Evolutionary conservation across 2,113 vertebrate species (phyloP).

Genomic region (Hippopotamus amphibius): DNA sequence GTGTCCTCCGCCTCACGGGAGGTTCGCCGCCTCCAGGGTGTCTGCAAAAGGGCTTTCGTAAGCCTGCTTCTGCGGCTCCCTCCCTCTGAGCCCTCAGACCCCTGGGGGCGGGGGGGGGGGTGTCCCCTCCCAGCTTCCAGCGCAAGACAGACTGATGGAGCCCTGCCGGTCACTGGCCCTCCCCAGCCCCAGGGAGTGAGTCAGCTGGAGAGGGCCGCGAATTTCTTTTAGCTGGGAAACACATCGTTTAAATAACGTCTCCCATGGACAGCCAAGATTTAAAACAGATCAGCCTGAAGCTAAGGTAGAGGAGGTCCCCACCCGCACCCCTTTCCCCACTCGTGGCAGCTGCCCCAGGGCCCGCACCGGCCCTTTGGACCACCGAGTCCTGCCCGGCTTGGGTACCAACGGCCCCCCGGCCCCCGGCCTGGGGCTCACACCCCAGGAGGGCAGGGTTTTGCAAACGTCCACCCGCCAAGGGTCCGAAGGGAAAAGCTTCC

Average conservation of each 20-base stretch:
- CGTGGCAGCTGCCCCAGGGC: rapidly evolving
- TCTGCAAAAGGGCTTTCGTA: not conserved
- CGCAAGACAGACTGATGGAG: not conserved
- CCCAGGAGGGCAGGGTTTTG: not conserved
- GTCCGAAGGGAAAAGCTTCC: not conserved
- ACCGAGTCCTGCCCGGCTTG: not conserved
- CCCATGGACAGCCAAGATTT: not conserved
- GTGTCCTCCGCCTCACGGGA: not conserved
- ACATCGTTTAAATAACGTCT: not conserved
- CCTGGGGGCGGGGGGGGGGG: too few species aligned
- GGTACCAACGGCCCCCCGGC: not conserved
- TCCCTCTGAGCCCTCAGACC: not conserved
- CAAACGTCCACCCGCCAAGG: not conserved
- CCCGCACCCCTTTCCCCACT: too few species aligned
- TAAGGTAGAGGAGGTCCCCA: not conserved
- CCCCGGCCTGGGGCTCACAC: rapidly evolving
- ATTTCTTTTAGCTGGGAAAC: not conserved
- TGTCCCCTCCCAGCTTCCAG: not conserved
- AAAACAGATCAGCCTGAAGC: not conserved
- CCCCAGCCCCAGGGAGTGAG: not conserved
- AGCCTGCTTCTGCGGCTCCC: not conserved
- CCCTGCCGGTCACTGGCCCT: not conserved
- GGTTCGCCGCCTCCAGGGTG: not conserved
- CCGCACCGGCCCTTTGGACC: not conserved
- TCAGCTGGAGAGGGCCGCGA: not conserved